Conservation (phyloP, 2,797 vertebrate species). For the Philypnodon macrostomus region DNA sequence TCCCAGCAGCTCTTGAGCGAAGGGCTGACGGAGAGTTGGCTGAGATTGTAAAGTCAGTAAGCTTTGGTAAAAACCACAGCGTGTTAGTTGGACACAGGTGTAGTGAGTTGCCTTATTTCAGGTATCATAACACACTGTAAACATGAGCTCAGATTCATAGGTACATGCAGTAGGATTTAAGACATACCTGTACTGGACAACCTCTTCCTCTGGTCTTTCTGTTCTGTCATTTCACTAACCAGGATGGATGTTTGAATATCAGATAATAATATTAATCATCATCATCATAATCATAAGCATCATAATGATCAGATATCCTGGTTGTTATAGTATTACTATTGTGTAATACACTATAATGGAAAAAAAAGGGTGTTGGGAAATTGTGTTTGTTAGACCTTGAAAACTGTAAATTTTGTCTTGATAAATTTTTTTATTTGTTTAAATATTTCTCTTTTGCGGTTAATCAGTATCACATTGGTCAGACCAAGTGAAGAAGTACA, state of each 20-base stretch:
- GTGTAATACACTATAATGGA: too few relatives aligned
- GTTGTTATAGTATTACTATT: too few relatives aligned
- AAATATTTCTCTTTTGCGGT: too few relatives aligned
- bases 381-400: too few relatives aligned
- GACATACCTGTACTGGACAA: background rate
- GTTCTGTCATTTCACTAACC: background rate
- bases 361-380: too few relatives aligned
- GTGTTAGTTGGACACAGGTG: constrained; percentile 26
- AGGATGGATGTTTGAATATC: background rate
- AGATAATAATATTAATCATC: too few relatives aligned
- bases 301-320: too few relatives aligned
- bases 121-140: constrained; percentile 30
- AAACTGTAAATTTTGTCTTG: too few relatives aligned
- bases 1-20: constrained; percentile 37
- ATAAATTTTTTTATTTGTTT: too few relatives aligned
- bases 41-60: constrained; percentile 33
- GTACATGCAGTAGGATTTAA: constrained; percentile 5
- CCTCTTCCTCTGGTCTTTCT: background rate
- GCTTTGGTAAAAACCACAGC: constrained; percentile 38
- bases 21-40: constrained; percentile 30
- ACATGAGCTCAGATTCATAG: constrained; percentile 11
- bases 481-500: background rate
- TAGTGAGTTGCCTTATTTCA: constrained; percentile 29
- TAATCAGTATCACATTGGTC: background rate
- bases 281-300: too few relatives aligned